phyloP scores from a whole-genome alignment of 1,140 invertebrate species.

The Piezodorus guildinii region DNA sequence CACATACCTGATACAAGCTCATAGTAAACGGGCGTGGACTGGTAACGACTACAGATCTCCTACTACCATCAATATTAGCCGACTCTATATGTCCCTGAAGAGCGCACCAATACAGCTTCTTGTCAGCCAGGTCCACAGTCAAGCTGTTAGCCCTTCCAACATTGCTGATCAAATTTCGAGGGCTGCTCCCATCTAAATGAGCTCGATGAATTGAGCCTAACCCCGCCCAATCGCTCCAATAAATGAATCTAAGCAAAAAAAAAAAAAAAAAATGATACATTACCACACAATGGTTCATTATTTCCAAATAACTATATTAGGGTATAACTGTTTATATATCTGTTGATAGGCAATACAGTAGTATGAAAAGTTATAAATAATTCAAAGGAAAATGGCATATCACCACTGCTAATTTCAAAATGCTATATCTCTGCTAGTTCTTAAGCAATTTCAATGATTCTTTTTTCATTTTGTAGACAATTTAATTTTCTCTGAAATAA shows the following conservation, averaged over 20 bases:
- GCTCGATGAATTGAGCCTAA: conserved; percentile 59
- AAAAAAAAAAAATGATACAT: neutral
- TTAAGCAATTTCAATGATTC: no score
- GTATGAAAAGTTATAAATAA: no score
- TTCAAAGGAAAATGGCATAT: no score
- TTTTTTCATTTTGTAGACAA: no score
- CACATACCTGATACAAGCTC: conserved; percentile 50
- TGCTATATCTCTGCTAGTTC: no score
- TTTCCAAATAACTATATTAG: no score
- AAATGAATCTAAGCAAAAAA: conserved; percentile 56
- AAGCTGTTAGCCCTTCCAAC: conserved; percentile 62
- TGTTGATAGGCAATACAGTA: no score
- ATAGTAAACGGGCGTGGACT: conserved; percentile 54
- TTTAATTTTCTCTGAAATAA: no score
- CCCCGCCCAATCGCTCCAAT: conserved; percentile 74
- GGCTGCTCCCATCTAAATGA: conserved; percentile 56
- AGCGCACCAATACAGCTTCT: conserved; percentile 26
- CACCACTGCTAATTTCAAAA: no score
- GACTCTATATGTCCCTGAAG: conserved; percentile 55
- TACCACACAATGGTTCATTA: no score
- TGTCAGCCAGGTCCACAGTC: conserved; percentile 54
- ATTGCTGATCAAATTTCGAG: conserved; percentile 51
- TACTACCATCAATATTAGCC: conserved; percentile 55
- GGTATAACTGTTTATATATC: no score
- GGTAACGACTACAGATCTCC: conserved; percentile 32